A percentile compares a stretch with the other conserved stretches of the same genome.
Evolutionary conservation across 2,797 vertebrate genomes (phyloP).

Genomic region (Lerista edwardsae): DNA sequence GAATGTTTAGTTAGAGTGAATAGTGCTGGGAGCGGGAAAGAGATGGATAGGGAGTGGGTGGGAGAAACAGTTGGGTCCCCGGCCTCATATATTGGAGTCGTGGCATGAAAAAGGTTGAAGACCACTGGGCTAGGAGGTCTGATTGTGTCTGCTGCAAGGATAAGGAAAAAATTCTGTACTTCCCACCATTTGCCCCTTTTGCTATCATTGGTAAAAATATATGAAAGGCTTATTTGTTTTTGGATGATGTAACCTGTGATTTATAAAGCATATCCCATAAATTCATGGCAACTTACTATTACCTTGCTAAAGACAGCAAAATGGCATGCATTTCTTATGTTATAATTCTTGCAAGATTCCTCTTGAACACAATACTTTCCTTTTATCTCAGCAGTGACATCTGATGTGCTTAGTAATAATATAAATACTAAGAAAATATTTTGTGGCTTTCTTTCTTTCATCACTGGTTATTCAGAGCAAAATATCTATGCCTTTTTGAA

Average conservation of each 20-base stretch:
- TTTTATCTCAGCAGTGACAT: not conserved
- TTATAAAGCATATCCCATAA: not conserved
- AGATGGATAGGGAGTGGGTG: too few species aligned
- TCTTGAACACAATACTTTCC: conserved; percentile 42
- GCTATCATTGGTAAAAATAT: not conserved
- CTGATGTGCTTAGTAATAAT: conserved; percentile 30
- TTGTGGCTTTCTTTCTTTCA: not conserved
- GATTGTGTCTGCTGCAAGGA: not conserved
- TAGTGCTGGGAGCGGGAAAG: too few species aligned
- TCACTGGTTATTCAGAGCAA: conserved; percentile 36
- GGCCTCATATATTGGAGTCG: too few species aligned
- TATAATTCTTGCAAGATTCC: conserved; percentile 34
- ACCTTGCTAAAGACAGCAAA: conserved; percentile 13
- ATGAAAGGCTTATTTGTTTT: not conserved
- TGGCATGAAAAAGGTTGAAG: too few species aligned
- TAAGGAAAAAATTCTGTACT: not conserved
- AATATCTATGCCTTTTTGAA: conserved; percentile 36
- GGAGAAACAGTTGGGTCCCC: too few species aligned
- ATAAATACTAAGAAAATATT: not conserved
- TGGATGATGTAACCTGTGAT: not conserved
- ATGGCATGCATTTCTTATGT: not conserved
- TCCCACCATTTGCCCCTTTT: not conserved
- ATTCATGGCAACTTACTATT: not conserved
- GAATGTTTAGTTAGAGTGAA: too few species aligned
- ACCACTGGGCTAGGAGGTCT: not conserved